These are phyloP conservation scores for Trachymyrmex septentrionalis DNA, from an alignment of 1,140 invertebrate species.

Conservation along the genomic window DNA sequence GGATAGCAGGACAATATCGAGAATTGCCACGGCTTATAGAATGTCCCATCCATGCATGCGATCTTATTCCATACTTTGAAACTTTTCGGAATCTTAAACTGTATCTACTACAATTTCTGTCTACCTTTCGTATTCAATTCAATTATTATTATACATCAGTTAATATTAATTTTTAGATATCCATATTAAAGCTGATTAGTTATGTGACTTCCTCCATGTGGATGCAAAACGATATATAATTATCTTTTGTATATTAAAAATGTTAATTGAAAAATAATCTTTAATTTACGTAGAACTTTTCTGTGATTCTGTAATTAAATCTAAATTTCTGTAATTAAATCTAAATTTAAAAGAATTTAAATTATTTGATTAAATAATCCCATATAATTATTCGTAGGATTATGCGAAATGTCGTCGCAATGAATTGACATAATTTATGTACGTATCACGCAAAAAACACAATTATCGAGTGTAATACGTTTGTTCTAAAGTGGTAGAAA, in stretches of 20 bases:
- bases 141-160: neutral
- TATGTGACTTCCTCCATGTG: neutral
- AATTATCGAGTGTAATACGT: neutral
- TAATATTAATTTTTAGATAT: neutral
- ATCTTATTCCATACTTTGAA: neutral
- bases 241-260: neutral
- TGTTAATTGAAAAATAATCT: neutral
- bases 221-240: neutral
- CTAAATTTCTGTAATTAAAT: neutral
- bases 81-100: neutral
- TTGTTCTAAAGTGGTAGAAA: neutral
- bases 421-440: conserved; percentile 2
- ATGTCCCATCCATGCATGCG: neutral
- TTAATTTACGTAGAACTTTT: neutral
- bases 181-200: neutral
- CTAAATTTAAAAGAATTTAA: no score
- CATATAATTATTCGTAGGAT: neutral
- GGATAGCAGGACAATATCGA: neutral
- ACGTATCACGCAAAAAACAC: neutral
- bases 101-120: neutral
- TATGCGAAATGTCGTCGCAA: neutral
- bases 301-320: neutral
- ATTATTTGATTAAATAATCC: neutral
- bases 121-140: neutral
- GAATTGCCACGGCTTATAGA: conserved; percentile 14